Conservation (phyloP, 2,888 invertebrate genomes). For the Dusona sp. region DNA sequence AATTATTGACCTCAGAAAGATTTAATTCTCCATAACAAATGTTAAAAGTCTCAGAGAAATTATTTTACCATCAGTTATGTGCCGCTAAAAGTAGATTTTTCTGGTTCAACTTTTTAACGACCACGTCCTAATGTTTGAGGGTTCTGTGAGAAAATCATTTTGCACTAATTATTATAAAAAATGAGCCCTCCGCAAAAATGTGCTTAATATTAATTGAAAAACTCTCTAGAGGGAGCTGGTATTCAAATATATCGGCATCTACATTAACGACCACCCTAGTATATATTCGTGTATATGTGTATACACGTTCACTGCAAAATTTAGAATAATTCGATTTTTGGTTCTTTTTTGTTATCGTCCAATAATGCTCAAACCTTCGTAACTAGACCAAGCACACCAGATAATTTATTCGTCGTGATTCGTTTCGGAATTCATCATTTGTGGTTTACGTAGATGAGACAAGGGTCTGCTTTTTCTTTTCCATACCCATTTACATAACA, state of each 20-base stretch:
- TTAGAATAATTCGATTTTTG: neutral
- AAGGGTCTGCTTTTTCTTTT: too few relatives aligned
- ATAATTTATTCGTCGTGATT: slow-evolving; percentile 75
- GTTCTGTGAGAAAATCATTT: neutral
- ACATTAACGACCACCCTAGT: slow-evolving; percentile 16
- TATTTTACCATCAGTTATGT: neutral
- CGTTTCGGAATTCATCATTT: slow-evolving; percentile 35
- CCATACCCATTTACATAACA: neutral
- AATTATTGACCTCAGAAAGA: neutral
- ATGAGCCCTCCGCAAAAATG: neutral
- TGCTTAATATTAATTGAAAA: neutral
- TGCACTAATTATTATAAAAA: neutral
- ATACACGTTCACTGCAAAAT: neutral
- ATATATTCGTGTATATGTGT: slow-evolving; percentile 6
- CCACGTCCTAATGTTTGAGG: neutral
- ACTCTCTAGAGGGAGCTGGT: neutral
- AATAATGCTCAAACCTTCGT: slow-evolving; percentile 57
- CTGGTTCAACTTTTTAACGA: neutral
- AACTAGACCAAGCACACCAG: slow-evolving; percentile 77
- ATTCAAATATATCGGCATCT: neutral
- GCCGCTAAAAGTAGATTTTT: neutral
- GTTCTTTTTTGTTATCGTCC: slow-evolving; percentile 41
- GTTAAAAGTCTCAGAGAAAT: neutral
- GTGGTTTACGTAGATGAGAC: neutral
- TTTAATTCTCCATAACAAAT: neutral